Percentiles rank a stretch among this genome's conserved stretches.
phyloP scores from a whole-genome alignment of 1,140 invertebrate species.

The Aphelinus atriplicis region DNA sequence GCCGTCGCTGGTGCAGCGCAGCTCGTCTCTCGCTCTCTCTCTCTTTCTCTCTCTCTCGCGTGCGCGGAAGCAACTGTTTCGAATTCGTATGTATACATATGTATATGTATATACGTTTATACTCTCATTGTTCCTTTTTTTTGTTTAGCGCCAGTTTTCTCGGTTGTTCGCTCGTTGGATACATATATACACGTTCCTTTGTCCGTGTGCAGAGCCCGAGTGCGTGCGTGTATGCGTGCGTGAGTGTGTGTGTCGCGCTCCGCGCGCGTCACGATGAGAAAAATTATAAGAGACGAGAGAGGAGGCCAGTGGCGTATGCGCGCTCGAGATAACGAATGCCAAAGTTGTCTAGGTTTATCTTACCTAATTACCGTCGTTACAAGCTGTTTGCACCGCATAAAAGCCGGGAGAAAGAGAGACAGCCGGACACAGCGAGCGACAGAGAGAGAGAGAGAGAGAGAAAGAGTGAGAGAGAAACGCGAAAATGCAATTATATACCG shows the following conservation, averaged over 20 bases:
- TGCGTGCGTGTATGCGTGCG: no score
- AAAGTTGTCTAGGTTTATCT: slow-evolving; percentile 67
- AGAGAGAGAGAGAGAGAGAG: slow-evolving; percentile 7
- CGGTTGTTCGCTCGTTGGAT: slow-evolving; percentile 17
- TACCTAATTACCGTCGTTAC: slow-evolving; percentile 42
- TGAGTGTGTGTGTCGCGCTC: no score
- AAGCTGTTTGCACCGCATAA: slow-evolving; percentile 29
- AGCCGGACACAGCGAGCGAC: not conserved
- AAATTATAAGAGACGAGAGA: not conserved
- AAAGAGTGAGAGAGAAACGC: not conserved
- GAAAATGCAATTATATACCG: no score
- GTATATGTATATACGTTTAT: no score
- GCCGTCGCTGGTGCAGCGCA: slow-evolving; percentile 11
- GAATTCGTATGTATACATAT: no score
- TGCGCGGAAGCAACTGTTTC: no score
- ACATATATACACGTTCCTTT: not conserved
- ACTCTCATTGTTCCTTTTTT: no score
- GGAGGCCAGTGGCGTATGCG: slow-evolving; percentile 12
- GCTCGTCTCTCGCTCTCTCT: not conserved
- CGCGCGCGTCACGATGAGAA: not conserved
- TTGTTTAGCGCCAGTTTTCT: no score
- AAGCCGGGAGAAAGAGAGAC: not conserved
- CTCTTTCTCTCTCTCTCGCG: not conserved
- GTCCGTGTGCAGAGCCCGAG: not conserved
- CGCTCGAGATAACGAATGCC: slow-evolving; percentile 56